Base-by-base conservation (phyloP, 2,797 vertebrate genomes). In the Ispidina lecontei region DNA sequence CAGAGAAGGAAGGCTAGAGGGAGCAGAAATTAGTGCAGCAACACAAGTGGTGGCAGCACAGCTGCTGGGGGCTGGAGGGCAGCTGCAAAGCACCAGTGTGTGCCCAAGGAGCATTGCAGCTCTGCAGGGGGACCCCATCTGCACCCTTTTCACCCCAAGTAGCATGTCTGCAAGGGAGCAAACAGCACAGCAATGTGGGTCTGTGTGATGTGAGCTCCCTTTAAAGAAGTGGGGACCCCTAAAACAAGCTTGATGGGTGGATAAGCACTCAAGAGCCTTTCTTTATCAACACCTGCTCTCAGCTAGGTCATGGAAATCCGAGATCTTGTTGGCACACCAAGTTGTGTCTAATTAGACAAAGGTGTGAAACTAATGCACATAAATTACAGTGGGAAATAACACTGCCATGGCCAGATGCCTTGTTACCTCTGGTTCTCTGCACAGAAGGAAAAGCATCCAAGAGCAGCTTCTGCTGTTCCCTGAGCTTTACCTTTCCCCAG, bases 61-160 rank as follows among this genome's bases (percentile, higher is more conserved):
- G 64, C 25, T 55, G 60, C 44, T 23, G 63, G 26, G 18, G 47
- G n/a, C 39, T 73, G 12, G 8, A 76, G 55, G 12, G n/a, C 11
- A 20, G 49, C 70, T 92, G 55, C 63, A 26, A 51, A 25, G 2
- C 4, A 21, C 4, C 3, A 7, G 62, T 7, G 33, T 10, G 37
- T 3, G 6, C 8, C 13, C 0, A 1, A 21, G 21, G 2, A 69
- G 10, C 1, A 3, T 4, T 0, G 3, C 25, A 71, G 39, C 28
- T 29, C 10, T 9, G 35, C 8, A 16, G 12, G 3, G 18, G 43
- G 16, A 35, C 13, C 14, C 13, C 9, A 9, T 15, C 60, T 12
- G 1, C 1, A 19, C 9, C 11, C n/a, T 5, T 29, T 56, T 9
- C 2, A 5, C n/a, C 39, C 6, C 1, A 7, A 26, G 56, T 41